Percentiles rank a stretch among this genome's conserved stretches.
phyloP scores from a whole-genome alignment of 2,888 invertebrate species.

The Eupithecia pulchellata region DNA sequence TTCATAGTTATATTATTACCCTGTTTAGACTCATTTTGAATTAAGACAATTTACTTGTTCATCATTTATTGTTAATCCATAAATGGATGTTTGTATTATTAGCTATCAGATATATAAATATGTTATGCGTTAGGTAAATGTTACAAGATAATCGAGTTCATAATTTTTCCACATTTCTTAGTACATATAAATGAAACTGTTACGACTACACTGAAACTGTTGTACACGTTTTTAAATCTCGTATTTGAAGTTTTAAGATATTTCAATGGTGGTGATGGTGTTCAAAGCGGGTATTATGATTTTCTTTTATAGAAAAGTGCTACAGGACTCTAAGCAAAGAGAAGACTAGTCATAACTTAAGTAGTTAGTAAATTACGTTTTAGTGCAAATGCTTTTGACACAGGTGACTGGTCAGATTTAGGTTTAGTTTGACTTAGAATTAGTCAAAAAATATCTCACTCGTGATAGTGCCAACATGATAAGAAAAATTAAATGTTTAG shows the following conservation, averaged over 20 bases:
- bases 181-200: neutral
- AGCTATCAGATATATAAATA: neutral
- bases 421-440: constrained; percentile 25
- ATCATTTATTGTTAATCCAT: neutral
- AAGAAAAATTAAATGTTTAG: constrained; percentile 8
- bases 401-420: constrained; percentile 15
- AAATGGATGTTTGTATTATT: constrained; percentile 1
- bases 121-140: neutral
- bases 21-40: neutral
- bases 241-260: constrained; percentile 14
- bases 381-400: constrained; percentile 36
- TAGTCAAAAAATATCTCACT: constrained; percentile 25
- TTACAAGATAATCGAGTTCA: neutral
- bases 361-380: constrained; percentile 30
- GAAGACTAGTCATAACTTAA: constrained; percentile 45
- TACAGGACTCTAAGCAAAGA: constrained; percentile 43
- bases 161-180: neutral
- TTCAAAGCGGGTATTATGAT: constrained; percentile 14
- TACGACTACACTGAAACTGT: neutral
- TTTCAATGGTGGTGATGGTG: constrained; percentile 35
- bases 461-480: constrained; percentile 36
- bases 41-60: neutral
- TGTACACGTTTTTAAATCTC: neutral
- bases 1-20: neutral
- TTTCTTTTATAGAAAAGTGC: constrained; percentile 33